These are phyloP conservation scores for Drosophila parabipectinata DNA, from an alignment of 1,140 invertebrate genomes.

Conservation along the genomic window DNA sequence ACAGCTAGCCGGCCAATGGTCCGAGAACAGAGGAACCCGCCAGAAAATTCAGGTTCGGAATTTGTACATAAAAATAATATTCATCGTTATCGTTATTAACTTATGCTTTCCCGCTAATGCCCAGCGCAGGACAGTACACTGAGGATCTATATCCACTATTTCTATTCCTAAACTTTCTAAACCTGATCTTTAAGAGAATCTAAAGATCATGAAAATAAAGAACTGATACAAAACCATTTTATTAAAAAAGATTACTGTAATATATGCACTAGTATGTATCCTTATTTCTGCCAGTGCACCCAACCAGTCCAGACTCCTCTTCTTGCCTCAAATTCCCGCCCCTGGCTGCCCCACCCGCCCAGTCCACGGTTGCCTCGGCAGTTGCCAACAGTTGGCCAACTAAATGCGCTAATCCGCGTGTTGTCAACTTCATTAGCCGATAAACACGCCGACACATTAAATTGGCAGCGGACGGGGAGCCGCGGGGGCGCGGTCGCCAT, in stretches of 20 bases:
- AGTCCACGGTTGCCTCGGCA: constrained; percentile 4
- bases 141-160: too few relatives aligned
- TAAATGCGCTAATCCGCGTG: constrained; percentile 84
- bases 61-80: constrained; percentile 81
- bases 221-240: too few relatives aligned
- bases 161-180: too few relatives aligned
- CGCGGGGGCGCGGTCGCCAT: not conserved
- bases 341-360: not conserved
- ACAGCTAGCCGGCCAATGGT: not conserved
- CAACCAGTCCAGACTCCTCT: constrained; percentile 18
- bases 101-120: constrained; percentile 77
- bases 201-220: too few relatives aligned
- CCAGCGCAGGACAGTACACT: constrained; percentile 12
- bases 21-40: constrained; percentile 1
- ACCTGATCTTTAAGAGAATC: too few relatives aligned
- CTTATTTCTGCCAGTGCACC: not conserved
- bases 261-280: not conserved
- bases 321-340: not conserved
- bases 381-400: constrained; percentile 71
- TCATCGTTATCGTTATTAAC: constrained; percentile 83
- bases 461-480: constrained; percentile 55
- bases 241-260: too few relatives aligned
- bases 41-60: constrained; percentile 45
- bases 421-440: constrained; percentile 84
- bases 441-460: constrained; percentile 84